phyloP scores from a whole-genome alignment of 2,113 vertebrate species.

The Sialia sialis region DNA sequence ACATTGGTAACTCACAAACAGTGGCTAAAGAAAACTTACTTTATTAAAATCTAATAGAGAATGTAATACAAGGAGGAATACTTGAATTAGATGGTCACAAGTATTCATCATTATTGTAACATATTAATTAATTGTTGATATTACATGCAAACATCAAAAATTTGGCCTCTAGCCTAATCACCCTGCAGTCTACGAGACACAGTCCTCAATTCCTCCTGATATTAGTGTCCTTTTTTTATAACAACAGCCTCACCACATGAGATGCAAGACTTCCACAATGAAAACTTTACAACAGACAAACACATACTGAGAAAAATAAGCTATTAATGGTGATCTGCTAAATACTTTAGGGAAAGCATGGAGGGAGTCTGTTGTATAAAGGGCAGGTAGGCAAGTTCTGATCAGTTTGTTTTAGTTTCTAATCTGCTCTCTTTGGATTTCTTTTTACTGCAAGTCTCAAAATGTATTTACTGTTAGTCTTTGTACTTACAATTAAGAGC shows the following conservation, averaged over 20 bases:
- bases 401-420: background rate
- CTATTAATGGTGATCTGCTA: background rate
- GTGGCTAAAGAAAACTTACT: background rate
- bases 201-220: background rate
- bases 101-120: background rate
- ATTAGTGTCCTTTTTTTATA: background rate
- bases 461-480: background rate
- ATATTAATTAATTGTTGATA: background rate
- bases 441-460: background rate
- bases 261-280: background rate
- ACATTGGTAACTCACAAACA: background rate
- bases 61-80: background rate
- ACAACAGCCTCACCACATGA: background rate
- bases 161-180: background rate
- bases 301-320: background rate
- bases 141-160: background rate
- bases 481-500: background rate
- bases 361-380: background rate
- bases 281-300: background rate
- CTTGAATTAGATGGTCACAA: background rate
- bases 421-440: background rate
- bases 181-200: background rate
- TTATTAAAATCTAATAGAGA: background rate
- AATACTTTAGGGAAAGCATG: background rate
- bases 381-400: background rate